Evolutionary conservation across 2,797 vertebrate genomes (phyloP), one percentile per base, ranked within the genome.

Genomic region (Cuniculus paca): DNA sequence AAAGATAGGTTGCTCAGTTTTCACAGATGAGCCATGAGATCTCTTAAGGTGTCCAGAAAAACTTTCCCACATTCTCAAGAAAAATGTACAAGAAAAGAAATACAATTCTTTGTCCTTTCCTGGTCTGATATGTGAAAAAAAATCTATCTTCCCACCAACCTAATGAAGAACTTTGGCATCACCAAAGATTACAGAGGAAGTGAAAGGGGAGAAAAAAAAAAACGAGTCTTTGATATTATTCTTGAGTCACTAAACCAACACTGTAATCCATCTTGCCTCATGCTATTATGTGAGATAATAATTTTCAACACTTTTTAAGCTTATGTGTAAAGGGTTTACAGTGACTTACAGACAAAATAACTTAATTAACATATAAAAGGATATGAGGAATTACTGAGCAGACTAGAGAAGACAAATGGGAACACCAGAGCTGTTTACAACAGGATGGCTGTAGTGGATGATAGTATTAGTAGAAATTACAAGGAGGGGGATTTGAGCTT

Each of bases 21-120:
- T 94, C 94, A 10, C 39, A 34, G 87, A 80, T 39, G 70, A 86
- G 14, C 50, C 52, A 50, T 60, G 17, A 95, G 89, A 58, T 24
- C 28, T 84, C 28, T 39, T 65, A 8, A 94, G 31, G 31, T 24
- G 0, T 83, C 28, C 80, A 16, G 42, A 45, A n/a, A 81, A 58
- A 1, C 22, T 4, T 45, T 34, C 42, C 48, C 28, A 89, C 34
- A 63, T 90, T 93, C 65, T 94, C 80, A 78, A 74, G 39, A 87
- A 63, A 86, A 13, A 56, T 75, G 0, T 28, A 6, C 36, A 68
- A 91, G 36, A 78, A 89, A 94, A 93, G 2, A 56, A 96, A 91
- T 2, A 50, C 52, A 78, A 48, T 34, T 34, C 80, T n/a, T 42
- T 28, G 50, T 20, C 19, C 1, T 75, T 90, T 85, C 28, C 52